Percentiles rank a stretch among this genome's conserved stretches.
These are phyloP conservation scores for Vanessa tameamea DNA, from an alignment of 1,140 invertebrate genomes.

Conservation along the genomic window DNA sequence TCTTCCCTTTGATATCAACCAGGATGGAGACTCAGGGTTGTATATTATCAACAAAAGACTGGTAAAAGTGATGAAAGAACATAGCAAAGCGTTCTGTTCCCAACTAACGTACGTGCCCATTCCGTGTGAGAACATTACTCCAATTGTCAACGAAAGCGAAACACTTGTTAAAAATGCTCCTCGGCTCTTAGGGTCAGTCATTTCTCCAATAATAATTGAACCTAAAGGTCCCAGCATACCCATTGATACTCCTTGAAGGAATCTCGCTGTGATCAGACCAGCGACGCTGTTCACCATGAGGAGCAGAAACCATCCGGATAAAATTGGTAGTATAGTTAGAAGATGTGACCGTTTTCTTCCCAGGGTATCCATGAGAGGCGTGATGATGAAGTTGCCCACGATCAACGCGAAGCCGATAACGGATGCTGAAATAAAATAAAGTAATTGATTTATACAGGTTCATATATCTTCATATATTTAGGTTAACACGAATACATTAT, in stretches of 20 bases:
- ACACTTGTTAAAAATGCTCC: constrained; percentile 70
- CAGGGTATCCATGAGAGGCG: constrained; percentile 57
- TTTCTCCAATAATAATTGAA: constrained; percentile 75
- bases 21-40: constrained; percentile 68
- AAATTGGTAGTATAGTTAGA: constrained; percentile 56
- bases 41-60: constrained; percentile 64
- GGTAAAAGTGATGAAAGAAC: constrained; percentile 66
- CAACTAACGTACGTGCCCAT: constrained; percentile 64
- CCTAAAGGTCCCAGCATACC: constrained; percentile 70
- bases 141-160: constrained; percentile 66
- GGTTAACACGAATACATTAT: neutral
- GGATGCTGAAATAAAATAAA: constrained; percentile 55
- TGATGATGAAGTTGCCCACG: constrained; percentile 68
- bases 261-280: constrained; percentile 60
- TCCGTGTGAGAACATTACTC: constrained; percentile 61
- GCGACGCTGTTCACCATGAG: constrained; percentile 60
- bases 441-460: neutral
- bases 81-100: constrained; percentile 66
- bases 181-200: constrained; percentile 70
- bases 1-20: constrained; percentile 68
- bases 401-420: constrained; percentile 71
- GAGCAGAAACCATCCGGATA: constrained; percentile 65
- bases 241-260: constrained; percentile 72
- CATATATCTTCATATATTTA: neutral
- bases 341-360: constrained; percentile 67